phyloP scores from a whole-genome alignment of 2,888 invertebrate species.

The Catocala nupta region DNA sequence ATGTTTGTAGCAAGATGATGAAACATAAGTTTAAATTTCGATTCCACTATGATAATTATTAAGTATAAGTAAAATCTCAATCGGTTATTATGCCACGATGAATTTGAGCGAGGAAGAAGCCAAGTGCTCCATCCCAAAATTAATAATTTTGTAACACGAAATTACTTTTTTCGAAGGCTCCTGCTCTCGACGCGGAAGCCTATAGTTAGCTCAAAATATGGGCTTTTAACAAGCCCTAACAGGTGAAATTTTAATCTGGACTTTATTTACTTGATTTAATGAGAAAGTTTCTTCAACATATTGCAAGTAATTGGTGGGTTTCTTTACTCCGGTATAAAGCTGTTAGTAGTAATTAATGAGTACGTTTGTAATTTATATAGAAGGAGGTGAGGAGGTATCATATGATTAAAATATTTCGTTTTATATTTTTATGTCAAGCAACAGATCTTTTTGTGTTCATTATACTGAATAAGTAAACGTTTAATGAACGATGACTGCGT shows the following conservation, averaged over 20 bases:
- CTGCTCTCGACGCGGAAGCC: constrained; percentile 61
- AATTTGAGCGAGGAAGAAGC: constrained; percentile 55
- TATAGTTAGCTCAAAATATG: constrained; percentile 72
- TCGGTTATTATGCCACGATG: constrained; percentile 45
- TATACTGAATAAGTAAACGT: no score
- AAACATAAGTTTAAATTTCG: constrained; percentile 24
- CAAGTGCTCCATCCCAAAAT: constrained; percentile 46
- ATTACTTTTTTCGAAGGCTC: constrained; percentile 52
- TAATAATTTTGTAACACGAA: constrained; percentile 52
- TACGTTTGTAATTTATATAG: not conserved
- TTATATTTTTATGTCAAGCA: no score
- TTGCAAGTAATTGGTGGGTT: constrained; percentile 43
- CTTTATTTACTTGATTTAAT: constrained; percentile 45
- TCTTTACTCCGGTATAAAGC: constrained; percentile 17
- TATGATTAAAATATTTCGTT: no score
- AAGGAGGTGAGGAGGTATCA: no score
- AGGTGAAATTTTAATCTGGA: constrained; percentile 53
- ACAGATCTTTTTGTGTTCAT: no score
- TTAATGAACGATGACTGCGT: no score
- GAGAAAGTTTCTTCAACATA: constrained; percentile 46
- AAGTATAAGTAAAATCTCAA: constrained; percentile 34
- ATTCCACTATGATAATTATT: constrained; percentile 27
- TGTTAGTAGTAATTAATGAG: constrained; percentile 22
- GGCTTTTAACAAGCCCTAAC: constrained; percentile 70
- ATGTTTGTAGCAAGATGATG: constrained; percentile 30